Conservation (phyloP, 2,797 vertebrate species). For the Hydrolagus colliei region DNA sequence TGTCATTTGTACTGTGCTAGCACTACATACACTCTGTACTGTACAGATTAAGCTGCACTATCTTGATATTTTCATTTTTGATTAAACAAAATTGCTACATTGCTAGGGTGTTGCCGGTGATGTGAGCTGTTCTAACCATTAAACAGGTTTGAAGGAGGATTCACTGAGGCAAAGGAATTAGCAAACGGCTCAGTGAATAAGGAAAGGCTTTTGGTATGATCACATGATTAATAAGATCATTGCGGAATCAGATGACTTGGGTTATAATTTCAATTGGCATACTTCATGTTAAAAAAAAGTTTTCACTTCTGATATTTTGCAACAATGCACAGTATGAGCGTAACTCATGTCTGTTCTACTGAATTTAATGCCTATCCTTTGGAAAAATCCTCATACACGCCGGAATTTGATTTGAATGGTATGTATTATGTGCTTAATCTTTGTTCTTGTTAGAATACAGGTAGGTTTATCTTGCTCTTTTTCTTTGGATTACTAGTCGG, state of each 20-base stretch:
- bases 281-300: not conserved
- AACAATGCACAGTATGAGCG: not conserved
- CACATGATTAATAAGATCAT: not conserved
- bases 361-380: conserved; percentile 35
- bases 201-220: not conserved
- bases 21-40: not conserved
- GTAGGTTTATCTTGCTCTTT: not conserved
- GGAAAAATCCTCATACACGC: conserved; percentile 37
- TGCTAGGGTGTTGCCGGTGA: not conserved
- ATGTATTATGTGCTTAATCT: conserved; percentile 31
- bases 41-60: not conserved
- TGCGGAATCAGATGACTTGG: not conserved
- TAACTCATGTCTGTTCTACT: not conserved
- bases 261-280: not conserved
- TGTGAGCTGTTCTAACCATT: not conserved
- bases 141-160: not conserved
- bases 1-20: not conserved
- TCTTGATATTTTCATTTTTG: not conserved
- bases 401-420: conserved; percentile 36
- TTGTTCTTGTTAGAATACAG: not conserved
- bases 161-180: not conserved
- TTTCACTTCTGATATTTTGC: not conserved
- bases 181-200: not conserved
- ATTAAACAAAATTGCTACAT: not conserved
- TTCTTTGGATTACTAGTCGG: not conserved